Percentiles rank a stretch among this genome's conserved stretches.
phyloP scores from a whole-genome alignment of 2,113 vertebrate species.

The Podarcis raffonei region DNA sequence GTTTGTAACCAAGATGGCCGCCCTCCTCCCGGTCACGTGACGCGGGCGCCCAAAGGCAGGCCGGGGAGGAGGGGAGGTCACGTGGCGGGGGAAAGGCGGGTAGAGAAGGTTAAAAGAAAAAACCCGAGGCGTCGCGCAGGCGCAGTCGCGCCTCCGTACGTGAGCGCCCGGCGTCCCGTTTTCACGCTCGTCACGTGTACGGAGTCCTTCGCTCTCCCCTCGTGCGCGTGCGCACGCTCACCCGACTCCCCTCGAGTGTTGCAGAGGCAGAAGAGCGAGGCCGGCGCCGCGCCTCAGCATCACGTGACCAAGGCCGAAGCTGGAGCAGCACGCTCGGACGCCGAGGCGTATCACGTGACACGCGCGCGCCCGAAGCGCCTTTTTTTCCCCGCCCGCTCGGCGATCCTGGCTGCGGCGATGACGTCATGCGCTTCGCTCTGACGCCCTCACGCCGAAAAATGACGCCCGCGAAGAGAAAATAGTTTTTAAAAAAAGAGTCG shows the following conservation, averaged over 20 bases:
- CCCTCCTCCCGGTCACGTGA: constrained; percentile 35
- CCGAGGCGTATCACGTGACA: not conserved
- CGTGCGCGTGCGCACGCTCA: too few relatives aligned
- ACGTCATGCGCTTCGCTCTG: not conserved
- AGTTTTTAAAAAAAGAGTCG: too few relatives aligned
- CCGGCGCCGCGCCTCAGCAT: not conserved
- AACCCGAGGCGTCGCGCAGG: not conserved
- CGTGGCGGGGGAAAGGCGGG: not conserved
- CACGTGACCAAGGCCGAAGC: not conserved
- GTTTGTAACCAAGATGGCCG: constrained; percentile 40
- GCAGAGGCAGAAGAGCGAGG: too few relatives aligned
- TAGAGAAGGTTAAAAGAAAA: not conserved
- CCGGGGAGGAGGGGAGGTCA: not conserved
- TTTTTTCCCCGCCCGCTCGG: too few relatives aligned
- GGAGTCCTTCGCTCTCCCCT: too few relatives aligned
- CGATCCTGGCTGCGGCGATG: not conserved
- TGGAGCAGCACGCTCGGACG: too few relatives aligned
- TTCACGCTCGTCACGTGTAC: too few relatives aligned
- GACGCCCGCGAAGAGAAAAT: not conserved
- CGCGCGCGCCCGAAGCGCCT: not conserved
- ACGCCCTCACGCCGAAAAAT: not conserved
- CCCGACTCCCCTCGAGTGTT: not conserved
- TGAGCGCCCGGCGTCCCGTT: too few relatives aligned
- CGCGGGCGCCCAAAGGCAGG: not conserved
- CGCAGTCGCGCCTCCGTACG: not conserved